Evolutionary conservation across 2,888 invertebrate species (phyloP).

Genomic region (Melanostoma scalare): DNA sequence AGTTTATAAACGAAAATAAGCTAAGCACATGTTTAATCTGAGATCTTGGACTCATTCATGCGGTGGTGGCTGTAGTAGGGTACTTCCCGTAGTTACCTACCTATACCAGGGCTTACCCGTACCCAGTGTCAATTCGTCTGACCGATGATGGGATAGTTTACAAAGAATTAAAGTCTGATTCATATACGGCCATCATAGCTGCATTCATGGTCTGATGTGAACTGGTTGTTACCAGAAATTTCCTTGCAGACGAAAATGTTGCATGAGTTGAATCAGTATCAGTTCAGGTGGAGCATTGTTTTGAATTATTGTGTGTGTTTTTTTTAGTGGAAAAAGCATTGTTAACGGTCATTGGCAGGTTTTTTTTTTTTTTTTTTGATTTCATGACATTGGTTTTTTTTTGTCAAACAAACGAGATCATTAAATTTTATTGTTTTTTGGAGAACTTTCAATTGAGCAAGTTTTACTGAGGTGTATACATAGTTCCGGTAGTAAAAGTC

Average conservation of each 20-base stretch:
- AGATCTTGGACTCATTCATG: slow-evolving; percentile 35
- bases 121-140: slow-evolving; percentile 1
- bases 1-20: slow-evolving; percentile 1
- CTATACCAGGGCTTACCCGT: not conserved
- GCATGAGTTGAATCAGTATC: not conserved
- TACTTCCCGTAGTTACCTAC: not conserved
- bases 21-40: slow-evolving; percentile 19
- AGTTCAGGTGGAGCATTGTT: too few species aligned
- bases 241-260: slow-evolving; percentile 10
- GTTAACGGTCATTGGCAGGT: too few species aligned
- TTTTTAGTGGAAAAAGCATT: too few species aligned
- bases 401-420: too few species aligned
- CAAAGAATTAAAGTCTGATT: not conserved
- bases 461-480: too few species aligned
- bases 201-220: not conserved
- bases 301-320: too few species aligned
- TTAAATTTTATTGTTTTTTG: too few species aligned
- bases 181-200: not conserved
- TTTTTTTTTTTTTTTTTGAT: too few species aligned
- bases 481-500: too few species aligned
- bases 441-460: too few species aligned
- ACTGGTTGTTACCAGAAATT: slow-evolving; percentile 40
- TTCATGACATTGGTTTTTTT: too few species aligned
- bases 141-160: not conserved
- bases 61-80: slow-evolving; percentile 1